Base-by-base conservation (phyloP, 2,113 vertebrate species). In the Phocoena sinus region DNA sequence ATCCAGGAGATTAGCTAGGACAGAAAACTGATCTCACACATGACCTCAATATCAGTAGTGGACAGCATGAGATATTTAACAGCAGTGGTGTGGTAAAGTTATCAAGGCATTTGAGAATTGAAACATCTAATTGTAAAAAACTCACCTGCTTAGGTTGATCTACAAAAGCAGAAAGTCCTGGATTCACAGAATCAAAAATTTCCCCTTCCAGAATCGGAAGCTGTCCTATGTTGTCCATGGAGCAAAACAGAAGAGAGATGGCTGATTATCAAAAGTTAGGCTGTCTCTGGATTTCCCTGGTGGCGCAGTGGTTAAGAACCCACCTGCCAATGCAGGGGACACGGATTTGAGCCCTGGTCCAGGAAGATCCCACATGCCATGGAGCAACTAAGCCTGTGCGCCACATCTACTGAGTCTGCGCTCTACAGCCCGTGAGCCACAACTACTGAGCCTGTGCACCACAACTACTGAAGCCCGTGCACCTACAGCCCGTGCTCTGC, bases 111-210 rank as follows among this genome's bases (percentile, higher is more conserved):
- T 5, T 63, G 12, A 91, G 67, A 92, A 79, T 70, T 56, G 80
- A 58, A 88, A 93, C 31, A 91, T 62, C 0, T 47, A 18, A 36
- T 74, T 71, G 9, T 81, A 89, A 93, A 47, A 86, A 41, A 93
- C 98, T 98, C 98, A 99, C 99, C 99, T 99, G 98, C 93, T 99
- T 99, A 76, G 99, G 99, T 76, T 99, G 98, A 98, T 99, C 99
- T 97, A 99, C 99, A 95, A 99, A 99, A 13, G 99, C 99, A 97
- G 99, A 99, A 93, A 99, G 99, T 96, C 99, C 99, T 53, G 99
- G 99, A 96, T 99, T 99, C 98, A 99, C 99, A 88, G 99, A 99
- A 9, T 99, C 99, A 98, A 99, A 99, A 97, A 99, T 98, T 98
- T 99, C 99, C 97, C 99, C 99, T 98, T 99, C 99, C 97, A 99